These are phyloP conservation scores for Donacobius atricapilla DNA, from an alignment of 2,113 vertebrate genomes.

Conservation along the genomic window DNA sequence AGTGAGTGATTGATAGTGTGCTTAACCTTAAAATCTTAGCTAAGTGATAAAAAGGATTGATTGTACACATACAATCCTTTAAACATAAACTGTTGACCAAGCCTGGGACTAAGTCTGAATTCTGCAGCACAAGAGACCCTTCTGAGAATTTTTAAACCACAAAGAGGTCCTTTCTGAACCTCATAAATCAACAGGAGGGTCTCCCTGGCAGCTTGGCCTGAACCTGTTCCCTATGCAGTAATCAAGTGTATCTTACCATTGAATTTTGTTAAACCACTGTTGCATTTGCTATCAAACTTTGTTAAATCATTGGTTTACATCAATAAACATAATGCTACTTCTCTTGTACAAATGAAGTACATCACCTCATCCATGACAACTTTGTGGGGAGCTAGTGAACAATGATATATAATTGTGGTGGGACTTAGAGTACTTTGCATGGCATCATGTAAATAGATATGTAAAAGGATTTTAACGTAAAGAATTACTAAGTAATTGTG, in stretches of 20 bases:
- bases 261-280: neutral
- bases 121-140: neutral
- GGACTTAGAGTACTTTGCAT: neutral
- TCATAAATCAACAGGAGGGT: fast-evolving
- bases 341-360: neutral
- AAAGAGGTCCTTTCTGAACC: neutral
- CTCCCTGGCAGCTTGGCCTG: neutral
- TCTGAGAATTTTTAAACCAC: neutral
- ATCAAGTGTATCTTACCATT: fast-evolving
- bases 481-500: neutral
- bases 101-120: neutral
- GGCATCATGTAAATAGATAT: neutral
- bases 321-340: neutral
- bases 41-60: neutral
- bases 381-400: neutral
- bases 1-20: neutral
- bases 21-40: neutral
- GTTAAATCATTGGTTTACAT: neutral
- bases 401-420: neutral
- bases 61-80: neutral
- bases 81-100: neutral
- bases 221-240: neutral
- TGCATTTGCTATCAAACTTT: neutral
- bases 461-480: neutral
- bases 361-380: neutral